Base-by-base conservation (phyloP, 2,113 vertebrate species). In the Prietella phreatophila region DNA sequence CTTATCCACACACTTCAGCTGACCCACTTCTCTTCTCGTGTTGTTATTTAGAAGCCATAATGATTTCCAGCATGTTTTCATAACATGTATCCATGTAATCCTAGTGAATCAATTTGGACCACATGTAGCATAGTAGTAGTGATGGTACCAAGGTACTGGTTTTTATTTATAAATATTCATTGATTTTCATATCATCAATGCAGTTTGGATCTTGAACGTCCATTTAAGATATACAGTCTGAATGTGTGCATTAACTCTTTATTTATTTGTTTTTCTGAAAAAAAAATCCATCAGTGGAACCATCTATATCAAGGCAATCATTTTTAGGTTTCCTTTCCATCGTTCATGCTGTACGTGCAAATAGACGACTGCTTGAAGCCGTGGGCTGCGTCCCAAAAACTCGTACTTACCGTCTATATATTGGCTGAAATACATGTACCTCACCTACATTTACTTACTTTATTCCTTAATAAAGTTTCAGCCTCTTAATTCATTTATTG, bases 1-100 rank as follows among this genome's bases (percentile, higher is more conserved):
- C 83, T 81, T 79, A 85, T 85, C 78, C 83, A 75, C 83, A 75
- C 67, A 47, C 27, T 86, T 83, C 50, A 58, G 30, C 61, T 47
- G 67, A 58, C 69, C 42, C 73, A 63, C 69, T 80, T 39, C 60
- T 55, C 65, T 42, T n/a, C 61, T n/a, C 67, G n/a, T 25, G 61
- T 65, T 11, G 42, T 3, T 47, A 19, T 65, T 85, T 60, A 42
- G 83, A 76, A 75, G 56, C 47, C 27, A 5, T 65, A 42, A 58
- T 61, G 47, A 58, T 56, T 55, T 61, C 76, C 76, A 55, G 1
- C 0, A 6, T 4, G 27, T 25, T 55, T 55, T 30, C 3, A 8
- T 79, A 17, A 4, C 47, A 30, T n/a, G 13, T 55, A 55, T 79
- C 47, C 25, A 30, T 76, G 50, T 76, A 30, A n/a, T 79, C 47